Base-by-base conservation (phyloP, 1,140 invertebrate species). In the Drosophila takahashii region DNA sequence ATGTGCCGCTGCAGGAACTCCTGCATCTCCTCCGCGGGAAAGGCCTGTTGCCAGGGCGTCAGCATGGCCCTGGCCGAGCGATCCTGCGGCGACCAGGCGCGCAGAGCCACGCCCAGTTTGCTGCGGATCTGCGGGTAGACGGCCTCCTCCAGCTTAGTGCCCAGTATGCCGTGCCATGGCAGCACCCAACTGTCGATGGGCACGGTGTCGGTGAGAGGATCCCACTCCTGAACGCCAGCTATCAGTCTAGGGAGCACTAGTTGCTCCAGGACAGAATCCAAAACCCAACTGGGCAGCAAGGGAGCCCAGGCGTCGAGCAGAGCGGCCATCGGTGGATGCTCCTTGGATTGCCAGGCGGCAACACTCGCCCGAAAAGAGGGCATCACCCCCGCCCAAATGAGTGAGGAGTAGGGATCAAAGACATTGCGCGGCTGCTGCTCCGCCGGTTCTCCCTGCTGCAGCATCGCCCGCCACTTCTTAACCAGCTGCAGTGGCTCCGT, bases 101-200 rank as follows among this genome's bases (percentile, higher is more conserved):
- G 94, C 34, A 99, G 93, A 13, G 98, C 98, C 36, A 94, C 94
- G 32, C 96, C 95, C 8, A 99, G 93, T 91, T 99, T 99, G 18
- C 98, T 95, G 50, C 98, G 94, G 64, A 99, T 97, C 26, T 96
- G 95, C n/a, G 97, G 97, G 93, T 98, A 99, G 7, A 99, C 95
- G 8, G 94, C 93, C 1, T 95, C 95, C 77, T 97, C 96, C 79
- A 99, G 87, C 47, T 93, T 93, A 3, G 85, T 75, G 41, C 94
- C 94, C 34, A 92, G 50, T 7, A 92, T 89, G 4, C 51, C 66
- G 13, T 85, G 80, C 98, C 98, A 99, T 0, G 99, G 99, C 93
- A 99, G 96, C 59, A 99, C 95, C 99, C 99, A 99, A 7, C 95
- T 94, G 93, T 99, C 98, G 73, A 99, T 97, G 2, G 98, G 98